Conservation (phyloP, 2,113 vertebrate genomes). For the Lota lota region DNA sequence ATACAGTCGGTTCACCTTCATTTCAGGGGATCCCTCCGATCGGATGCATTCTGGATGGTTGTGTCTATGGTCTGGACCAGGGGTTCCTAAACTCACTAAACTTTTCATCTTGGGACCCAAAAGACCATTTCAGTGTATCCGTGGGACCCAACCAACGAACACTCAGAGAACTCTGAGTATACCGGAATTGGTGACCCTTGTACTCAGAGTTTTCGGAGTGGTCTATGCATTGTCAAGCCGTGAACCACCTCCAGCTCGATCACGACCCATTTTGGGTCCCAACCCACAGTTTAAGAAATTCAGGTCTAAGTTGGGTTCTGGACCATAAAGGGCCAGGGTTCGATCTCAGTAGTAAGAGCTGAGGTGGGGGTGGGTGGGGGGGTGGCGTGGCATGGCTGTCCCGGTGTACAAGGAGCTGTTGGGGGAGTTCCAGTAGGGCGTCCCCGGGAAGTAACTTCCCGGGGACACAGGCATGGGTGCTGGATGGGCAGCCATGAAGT, state of each 20-base stretch:
- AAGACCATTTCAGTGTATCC: neutral
- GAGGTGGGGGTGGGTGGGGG: constrained; percentile 69
- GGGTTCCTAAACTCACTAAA: too few species aligned
- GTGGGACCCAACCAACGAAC: too few species aligned
- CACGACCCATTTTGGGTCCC: neutral
- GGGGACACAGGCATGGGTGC: constrained; percentile 67
- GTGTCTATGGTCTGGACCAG: neutral
- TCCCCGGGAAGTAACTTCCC: constrained; percentile 59
- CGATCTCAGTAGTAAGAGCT: constrained; percentile 74
- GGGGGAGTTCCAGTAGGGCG: constrained; percentile 73
- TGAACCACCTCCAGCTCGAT: constrained; percentile 12
- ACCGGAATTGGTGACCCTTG: too few species aligned
- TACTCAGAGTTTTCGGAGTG: too few species aligned
- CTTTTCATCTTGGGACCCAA: too few species aligned
- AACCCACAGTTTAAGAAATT: neutral
- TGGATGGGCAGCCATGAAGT: constrained; percentile 66
- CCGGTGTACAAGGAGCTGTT: constrained; percentile 68
- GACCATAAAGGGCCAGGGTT: too few species aligned
- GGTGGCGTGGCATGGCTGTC: constrained; percentile 67
- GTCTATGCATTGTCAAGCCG: constrained; percentile 9
- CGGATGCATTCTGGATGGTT: constrained; percentile 16
- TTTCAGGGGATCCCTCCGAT: constrained; percentile 40
- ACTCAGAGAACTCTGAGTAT: too few species aligned
- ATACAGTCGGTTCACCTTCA: constrained; percentile 8
- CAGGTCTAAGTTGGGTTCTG: too few species aligned